Base-by-base conservation (phyloP, 2,797 vertebrate genomes). In the Sebastes trivittatus region DNA sequence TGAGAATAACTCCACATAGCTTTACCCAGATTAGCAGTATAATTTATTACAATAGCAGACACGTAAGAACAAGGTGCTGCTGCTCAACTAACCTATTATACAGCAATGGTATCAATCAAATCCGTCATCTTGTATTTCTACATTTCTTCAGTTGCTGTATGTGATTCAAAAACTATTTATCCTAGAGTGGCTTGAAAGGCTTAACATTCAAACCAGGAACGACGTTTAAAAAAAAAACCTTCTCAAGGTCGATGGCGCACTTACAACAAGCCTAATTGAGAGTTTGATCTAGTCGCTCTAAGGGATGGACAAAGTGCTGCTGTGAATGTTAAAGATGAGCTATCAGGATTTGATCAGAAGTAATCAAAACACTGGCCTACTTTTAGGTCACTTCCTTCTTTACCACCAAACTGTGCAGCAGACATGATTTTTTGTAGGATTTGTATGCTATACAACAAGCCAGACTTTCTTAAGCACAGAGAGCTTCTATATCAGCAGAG, bases 261-360 rank as follows among this genome's bases (percentile, higher is more conserved):
- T 93, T 93, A 92, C 90, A 93, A 93, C 86, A 84, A 84, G 81
- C 88, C 89, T 95, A 94, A 94, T 94, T 94, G 93, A 91, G 93
- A 92, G 93, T 94, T 94, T 94, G 93, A 94, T 93, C 90, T 87
- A 83, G 91, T 90, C 70, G 80, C 92, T 93, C 88, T 58, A 66
- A 88, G 92, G 89, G 89, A 74, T 86, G 89, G 91, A 92, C 87
- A 71, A 78, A 72, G 80, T 72, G 87, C 89, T 84, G 87, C 83
- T 34, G 80, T 91, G 94, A 92, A 95, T 95, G 89, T 77, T 92
- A 93, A 94, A 87, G 91, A 92, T 81, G 87, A 82, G 84, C 88
- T 91, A 92, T 94, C 91, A 61, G 80, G 75, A 89, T 91, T 84
- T 88, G 89, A 93, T 93, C 91, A 90, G 82, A 80, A 88, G 85